A percentile compares a stretch with the other conserved stretches of the same genome.
Evolutionary conservation across 2,113 vertebrate genomes (phyloP).

Genomic region (Chaenogobius annularis): DNA sequence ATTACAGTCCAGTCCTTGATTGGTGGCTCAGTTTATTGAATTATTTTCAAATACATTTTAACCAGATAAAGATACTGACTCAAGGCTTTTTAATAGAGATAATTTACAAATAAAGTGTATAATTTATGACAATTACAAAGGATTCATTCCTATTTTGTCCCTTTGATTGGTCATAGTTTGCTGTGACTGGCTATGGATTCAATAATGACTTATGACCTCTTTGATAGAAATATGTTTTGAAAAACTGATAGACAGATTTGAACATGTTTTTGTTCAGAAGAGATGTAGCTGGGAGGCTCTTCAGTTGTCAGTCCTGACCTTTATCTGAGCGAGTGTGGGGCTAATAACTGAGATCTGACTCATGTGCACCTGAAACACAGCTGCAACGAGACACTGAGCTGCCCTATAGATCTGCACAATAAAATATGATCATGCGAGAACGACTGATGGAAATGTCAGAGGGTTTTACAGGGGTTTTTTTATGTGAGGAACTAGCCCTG

Average conservation of each 20-base stretch:
- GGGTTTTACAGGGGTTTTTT: not conserved
- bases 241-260: conserved; percentile 1
- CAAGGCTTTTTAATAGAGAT: too few species aligned
- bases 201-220: not conserved
- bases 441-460: not conserved
- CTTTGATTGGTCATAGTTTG: not conserved
- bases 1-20: too few species aligned
- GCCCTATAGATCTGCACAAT: conserved; percentile 1
- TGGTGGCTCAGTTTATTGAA: too few species aligned
- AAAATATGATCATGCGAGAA: not conserved
- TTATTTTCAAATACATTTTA: too few species aligned
- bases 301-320: conserved; percentile 6
- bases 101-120: too few species aligned
- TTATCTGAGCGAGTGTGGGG: not conserved
- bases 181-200: not conserved
- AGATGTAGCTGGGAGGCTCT: not conserved
- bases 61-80: too few species aligned
- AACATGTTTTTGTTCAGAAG: conserved; percentile 6
- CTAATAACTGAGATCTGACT: conserved; percentile 3
- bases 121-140: too few species aligned
- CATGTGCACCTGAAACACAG: conserved; percentile 3
- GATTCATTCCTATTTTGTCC: too few species aligned
- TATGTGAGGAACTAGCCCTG: not conserved
- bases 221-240: not conserved
- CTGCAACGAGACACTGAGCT: not conserved